Conservation (phyloP, 2,797 vertebrate species). For the Hippopotamyrus pictus region DNA sequence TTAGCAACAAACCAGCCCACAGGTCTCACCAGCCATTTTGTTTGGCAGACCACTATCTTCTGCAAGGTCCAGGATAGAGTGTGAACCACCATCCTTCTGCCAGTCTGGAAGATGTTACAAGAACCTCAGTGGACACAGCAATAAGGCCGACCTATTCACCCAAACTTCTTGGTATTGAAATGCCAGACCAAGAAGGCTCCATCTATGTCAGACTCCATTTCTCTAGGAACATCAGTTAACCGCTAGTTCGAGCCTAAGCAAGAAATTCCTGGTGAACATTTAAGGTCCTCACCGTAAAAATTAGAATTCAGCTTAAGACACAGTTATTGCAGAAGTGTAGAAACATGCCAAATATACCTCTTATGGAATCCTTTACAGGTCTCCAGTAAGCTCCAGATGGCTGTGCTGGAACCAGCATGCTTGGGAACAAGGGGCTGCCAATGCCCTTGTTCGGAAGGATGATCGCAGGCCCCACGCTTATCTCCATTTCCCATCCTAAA, state of each 20-base stretch:
- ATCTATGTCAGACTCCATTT: not conserved
- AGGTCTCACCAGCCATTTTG: not conserved
- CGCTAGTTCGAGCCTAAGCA: not conserved
- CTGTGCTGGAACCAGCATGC: not conserved
- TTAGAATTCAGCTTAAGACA: not conserved
- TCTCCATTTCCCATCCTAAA: not conserved
- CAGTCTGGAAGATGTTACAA: not conserved
- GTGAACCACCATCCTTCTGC: not conserved
- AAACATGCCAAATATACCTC: not conserved
- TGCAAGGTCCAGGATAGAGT: not conserved
- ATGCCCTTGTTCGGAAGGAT: not conserved
- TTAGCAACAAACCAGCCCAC: not conserved
- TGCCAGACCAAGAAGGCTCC: not conserved
- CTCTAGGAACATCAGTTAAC: not conserved
- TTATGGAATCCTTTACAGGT: not conserved
- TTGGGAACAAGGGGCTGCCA: not conserved
- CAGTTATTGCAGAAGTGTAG: not conserved
- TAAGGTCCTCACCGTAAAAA: not conserved
- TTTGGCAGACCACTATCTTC: not conserved
- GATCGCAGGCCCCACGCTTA: not conserved
- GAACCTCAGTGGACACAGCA: not conserved
- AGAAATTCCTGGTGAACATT: not conserved
- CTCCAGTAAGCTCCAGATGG: not conserved
- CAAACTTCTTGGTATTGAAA: not conserved
- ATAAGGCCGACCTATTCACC: not conserved